A percentile compares a stretch with the other conserved stretches of the same genome.
phyloP scores from a whole-genome alignment of 2,888 invertebrate species.

The Lymantria monacha region DNA sequence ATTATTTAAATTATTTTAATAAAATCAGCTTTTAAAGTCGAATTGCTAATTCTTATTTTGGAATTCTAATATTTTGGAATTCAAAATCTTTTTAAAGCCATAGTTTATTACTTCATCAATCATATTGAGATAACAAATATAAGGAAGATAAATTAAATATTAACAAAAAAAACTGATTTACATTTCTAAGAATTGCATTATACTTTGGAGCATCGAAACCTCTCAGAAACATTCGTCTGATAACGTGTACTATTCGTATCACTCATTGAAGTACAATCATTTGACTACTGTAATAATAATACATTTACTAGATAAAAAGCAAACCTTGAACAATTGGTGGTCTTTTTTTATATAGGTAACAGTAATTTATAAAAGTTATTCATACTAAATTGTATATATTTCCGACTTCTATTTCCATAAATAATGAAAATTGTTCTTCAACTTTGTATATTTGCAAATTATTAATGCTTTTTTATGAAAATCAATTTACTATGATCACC shows the following conservation, averaged over 20 bases:
- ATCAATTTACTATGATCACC: slow-evolving; percentile 17
- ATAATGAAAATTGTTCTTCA: slow-evolving; percentile 14
- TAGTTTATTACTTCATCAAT: no score
- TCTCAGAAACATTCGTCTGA: background rate
- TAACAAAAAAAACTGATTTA: no score
- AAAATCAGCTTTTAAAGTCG: no score
- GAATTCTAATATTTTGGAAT: no score
- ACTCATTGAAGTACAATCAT: no score
- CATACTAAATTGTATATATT: background rate
- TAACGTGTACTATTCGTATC: background rate
- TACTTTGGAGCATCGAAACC: no score
- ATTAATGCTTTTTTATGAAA: slow-evolving; percentile 10
- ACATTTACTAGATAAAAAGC: background rate
- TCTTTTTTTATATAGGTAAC: background rate
- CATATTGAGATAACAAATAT: no score
- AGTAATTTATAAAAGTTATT: background rate
- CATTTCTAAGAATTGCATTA: no score
- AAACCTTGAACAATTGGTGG: background rate
- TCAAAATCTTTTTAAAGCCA: no score
- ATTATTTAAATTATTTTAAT: no score
- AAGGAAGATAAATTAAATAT: no score
- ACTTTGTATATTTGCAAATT: slow-evolving; percentile 12
- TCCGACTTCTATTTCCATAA: background rate
- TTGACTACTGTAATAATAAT: background rate
- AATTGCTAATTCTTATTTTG: no score